Percentiles rank a stretch among this genome's conserved stretches.
phyloP scores from a whole-genome alignment of 1,140 invertebrate species.

The Zaprionus taronus region DNA sequence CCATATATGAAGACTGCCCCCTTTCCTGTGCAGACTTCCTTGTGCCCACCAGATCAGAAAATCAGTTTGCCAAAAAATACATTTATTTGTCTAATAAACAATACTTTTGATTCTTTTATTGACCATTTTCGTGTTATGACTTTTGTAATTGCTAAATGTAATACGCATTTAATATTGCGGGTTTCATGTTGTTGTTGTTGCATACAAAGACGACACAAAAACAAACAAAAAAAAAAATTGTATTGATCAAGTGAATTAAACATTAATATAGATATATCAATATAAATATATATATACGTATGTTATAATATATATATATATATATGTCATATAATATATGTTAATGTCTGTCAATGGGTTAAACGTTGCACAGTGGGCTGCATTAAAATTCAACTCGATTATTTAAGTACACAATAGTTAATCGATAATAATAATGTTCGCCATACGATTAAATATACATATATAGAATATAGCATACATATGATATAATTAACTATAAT shows the following conservation, averaged over 20 bases:
- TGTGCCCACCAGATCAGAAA: conserved; percentile 14
- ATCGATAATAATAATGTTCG: conserved; percentile 13
- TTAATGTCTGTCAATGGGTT: conserved; percentile 8
- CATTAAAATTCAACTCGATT: conserved; percentile 34
- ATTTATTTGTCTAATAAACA: conserved; percentile 80
- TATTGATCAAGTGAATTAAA: background rate
- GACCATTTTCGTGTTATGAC: conserved; percentile 42
- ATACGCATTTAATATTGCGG: conserved; percentile 17
- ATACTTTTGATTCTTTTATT: conserved; percentile 72
- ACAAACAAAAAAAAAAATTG: conserved; percentile 25
- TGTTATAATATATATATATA: background rate
- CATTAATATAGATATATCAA: conserved; percentile 6
- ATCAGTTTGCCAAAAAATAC: conserved; percentile 70
- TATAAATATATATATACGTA: conserved; percentile 1
- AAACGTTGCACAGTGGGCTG: conserved; percentile 10
- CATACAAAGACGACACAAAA: conserved; percentile 7
- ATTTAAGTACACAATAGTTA: conserved; percentile 28
- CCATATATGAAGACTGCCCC: too few relatives aligned
- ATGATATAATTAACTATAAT: conserved; percentile 36
- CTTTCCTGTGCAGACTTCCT: background rate
- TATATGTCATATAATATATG: conserved; percentile 8
- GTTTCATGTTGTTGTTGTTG: background rate
- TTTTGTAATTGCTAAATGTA: conserved; percentile 49
- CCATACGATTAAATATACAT: conserved; percentile 7
- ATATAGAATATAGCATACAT: conserved; percentile 28